Conservation (phyloP, 2,113 vertebrate genomes). For the Xyliphius kryptos region DNA sequence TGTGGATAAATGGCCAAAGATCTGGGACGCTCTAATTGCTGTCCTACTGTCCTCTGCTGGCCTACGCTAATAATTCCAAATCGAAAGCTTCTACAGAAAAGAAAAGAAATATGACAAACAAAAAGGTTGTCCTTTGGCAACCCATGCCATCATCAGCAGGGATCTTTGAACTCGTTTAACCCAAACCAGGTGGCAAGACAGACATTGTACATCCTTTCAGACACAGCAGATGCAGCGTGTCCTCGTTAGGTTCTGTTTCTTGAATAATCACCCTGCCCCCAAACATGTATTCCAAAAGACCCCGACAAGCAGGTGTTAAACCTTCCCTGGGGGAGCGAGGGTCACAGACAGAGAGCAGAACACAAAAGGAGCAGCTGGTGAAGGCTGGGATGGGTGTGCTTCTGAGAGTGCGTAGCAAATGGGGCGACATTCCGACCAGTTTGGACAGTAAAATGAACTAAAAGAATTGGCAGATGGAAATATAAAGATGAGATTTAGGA, state of each 20-base stretch:
- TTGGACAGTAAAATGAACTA: constrained; percentile 22
- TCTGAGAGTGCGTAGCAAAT: constrained; percentile 15
- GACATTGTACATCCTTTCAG: neutral
- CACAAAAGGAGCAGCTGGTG: constrained; percentile 42
- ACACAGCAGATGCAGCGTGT: constrained; percentile 19
- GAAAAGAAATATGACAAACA: neutral
- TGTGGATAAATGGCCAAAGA: too few species aligned
- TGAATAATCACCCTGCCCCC: constrained; percentile 41
- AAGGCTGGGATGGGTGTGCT: constrained; percentile 22
- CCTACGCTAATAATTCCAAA: too few species aligned
- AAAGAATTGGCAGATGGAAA: constrained; percentile 38
- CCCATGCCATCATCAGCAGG: constrained; percentile 24
- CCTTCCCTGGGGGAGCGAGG: constrained; percentile 47
- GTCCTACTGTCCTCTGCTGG: too few species aligned
- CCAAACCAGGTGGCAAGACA: constrained; percentile 13
- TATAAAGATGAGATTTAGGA: neutral
- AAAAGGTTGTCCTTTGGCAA: neutral
- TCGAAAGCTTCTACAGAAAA: too few species aligned
- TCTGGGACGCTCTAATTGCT: too few species aligned
- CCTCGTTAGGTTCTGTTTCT: constrained; percentile 26
- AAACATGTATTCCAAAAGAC: constrained; percentile 52
- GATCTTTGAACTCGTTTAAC: constrained; percentile 18
- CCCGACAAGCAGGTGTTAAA: constrained; percentile 60
- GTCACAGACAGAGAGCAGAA: constrained; percentile 32
- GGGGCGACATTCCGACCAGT: constrained; percentile 27